A percentile compares a stretch with the other conserved stretches of the same genome.
Evolutionary conservation across 2,113 vertebrate species (phyloP).

Genomic region (Nesoenas mayeri): DNA sequence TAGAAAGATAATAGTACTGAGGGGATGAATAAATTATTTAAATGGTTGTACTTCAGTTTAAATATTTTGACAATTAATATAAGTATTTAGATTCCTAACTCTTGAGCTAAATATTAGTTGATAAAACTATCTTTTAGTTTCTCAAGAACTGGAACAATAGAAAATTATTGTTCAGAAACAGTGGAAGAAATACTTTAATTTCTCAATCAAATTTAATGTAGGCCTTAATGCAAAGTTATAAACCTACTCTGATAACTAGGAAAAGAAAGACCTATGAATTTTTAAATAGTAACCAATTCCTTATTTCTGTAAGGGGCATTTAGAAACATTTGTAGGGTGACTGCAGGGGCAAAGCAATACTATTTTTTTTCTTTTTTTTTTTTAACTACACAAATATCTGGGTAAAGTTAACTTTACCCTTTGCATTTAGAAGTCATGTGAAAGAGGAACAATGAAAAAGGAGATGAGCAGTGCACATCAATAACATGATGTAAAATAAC

Average conservation of each 20-base stretch:
- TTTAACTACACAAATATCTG: neutral
- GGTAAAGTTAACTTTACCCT: neutral
- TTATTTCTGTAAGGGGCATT: neutral
- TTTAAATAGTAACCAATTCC: neutral
- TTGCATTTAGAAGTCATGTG: neutral
- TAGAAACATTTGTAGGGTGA: neutral
- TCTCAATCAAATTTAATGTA: neutral
- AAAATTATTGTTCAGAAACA: neutral
- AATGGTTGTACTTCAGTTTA: neutral
- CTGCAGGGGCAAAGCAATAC: neutral
- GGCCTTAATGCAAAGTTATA: neutral
- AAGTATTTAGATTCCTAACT: neutral
- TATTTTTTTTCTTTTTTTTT: neutral
- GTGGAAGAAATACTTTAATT: neutral
- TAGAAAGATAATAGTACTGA: neutral
- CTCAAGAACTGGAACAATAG: neutral
- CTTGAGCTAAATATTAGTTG: neutral
- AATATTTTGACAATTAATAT: conserved; percentile 13
- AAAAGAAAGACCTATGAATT: neutral
- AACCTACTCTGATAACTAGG: neutral
- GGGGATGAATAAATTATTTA: neutral
- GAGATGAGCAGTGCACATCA: neutral
- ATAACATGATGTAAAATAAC: neutral
- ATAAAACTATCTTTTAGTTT: neutral
- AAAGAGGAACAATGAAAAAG: neutral